Percentiles rank a stretch among this genome's conserved stretches.
Conservation (phyloP, 2,888 invertebrate species). For the Drosophila borborema region DNA sequence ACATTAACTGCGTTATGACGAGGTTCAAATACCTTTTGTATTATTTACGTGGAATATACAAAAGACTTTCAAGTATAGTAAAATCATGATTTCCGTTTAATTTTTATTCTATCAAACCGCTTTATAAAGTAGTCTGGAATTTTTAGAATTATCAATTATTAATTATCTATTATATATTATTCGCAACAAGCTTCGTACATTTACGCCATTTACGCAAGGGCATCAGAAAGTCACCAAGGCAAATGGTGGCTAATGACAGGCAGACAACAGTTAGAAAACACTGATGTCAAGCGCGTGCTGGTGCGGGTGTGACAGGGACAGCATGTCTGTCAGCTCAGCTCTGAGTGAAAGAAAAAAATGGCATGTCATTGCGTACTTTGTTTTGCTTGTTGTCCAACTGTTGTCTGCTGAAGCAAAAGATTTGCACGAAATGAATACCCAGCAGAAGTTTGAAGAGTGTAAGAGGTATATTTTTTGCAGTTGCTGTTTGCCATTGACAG, state of each 20-base stretch:
- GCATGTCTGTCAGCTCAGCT: neutral
- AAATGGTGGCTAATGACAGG: slow-evolving; percentile 7
- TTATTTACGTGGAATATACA: neutral
- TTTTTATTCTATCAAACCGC: neutral
- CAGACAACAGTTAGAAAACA: slow-evolving; percentile 15
- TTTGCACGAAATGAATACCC: neutral
- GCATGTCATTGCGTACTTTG: slow-evolving; percentile 39
- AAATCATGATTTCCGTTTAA: neutral
- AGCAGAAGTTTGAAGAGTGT: neutral
- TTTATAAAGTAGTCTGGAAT: neutral
- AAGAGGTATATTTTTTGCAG: neutral
- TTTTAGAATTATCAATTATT: neutral
- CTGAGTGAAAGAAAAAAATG: slow-evolving; percentile 26
- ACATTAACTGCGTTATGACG: neutral
- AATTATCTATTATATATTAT: neutral
- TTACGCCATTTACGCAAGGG: neutral
- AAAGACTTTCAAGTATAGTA: neutral
- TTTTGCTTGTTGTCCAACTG: slow-evolving; percentile 47
- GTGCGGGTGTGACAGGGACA: neutral
- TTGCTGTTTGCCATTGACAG: too few relatives aligned
- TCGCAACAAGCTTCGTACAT: neutral
- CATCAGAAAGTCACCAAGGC: slow-evolving; percentile 14
- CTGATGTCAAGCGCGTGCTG: too few relatives aligned
- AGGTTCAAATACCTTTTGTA: neutral
- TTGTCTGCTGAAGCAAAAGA: slow-evolving; percentile 42